phyloP scores from a whole-genome alignment of 1,140 invertebrate species.

The Chrysoperla carnea region DNA sequence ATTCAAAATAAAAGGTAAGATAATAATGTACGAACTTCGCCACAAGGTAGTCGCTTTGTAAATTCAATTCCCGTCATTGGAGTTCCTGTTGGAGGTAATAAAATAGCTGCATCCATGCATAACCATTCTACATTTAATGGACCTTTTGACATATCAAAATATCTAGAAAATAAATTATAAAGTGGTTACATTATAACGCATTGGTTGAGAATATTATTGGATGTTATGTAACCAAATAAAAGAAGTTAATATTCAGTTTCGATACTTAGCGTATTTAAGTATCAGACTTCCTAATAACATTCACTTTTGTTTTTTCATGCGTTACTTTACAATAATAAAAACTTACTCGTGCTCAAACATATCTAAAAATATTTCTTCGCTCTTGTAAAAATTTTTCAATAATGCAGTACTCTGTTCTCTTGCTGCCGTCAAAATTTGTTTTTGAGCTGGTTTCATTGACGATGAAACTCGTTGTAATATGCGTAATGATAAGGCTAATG shows the following conservation, averaged over 20 bases:
- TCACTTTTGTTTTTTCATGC: too few relatives aligned
- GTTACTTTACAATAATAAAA: slow-evolving; percentile 1
- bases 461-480: slow-evolving; percentile 45
- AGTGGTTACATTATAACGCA: slow-evolving; percentile 3
- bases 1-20: too few relatives aligned
- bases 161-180: slow-evolving; percentile 20
- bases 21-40: slow-evolving; percentile 45
- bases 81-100: slow-evolving; percentile 90
- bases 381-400: slow-evolving; percentile 88
- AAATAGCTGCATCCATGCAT: slow-evolving; percentile 91
- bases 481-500: slow-evolving; percentile 72
- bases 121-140: slow-evolving; percentile 83
- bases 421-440: slow-evolving; percentile 54
- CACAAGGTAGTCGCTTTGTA: slow-evolving; percentile 84
- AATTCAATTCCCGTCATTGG: slow-evolving; percentile 94
- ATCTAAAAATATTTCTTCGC: slow-evolving; percentile 95
- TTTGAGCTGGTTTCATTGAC: slow-evolving; percentile 26
- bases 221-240: not conserved
- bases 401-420: slow-evolving; percentile 72
- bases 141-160: slow-evolving; percentile 74
- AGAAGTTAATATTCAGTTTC: too few relatives aligned
- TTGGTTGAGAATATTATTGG: not conserved
- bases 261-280: too few relatives aligned
- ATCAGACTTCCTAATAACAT: too few relatives aligned
- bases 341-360: slow-evolving; percentile 96